Conservation (phyloP, 1,140 invertebrate genomes). For the Pseudomyrmex sp. region DNA sequence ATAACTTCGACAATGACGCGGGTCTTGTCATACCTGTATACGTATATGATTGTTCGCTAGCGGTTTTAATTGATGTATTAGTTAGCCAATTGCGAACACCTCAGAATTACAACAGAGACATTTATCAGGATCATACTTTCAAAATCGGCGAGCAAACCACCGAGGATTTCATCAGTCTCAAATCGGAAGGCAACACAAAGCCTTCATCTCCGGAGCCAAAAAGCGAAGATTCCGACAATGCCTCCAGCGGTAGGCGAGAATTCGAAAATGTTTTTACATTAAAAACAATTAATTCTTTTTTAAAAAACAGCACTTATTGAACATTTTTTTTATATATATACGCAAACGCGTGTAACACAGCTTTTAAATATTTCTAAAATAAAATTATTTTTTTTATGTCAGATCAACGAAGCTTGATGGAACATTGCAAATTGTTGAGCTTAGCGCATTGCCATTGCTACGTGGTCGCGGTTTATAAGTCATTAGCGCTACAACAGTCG, state of each 20-base stretch:
- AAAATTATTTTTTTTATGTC: constrained; percentile 59
- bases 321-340: no score
- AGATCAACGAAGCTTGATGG: constrained; percentile 86
- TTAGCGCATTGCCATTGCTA: constrained; percentile 89
- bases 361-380: constrained; percentile 22
- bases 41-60: constrained; percentile 89
- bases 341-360: background rate
- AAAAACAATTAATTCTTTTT: background rate
- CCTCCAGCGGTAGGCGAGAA: constrained; percentile 75
- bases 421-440: constrained; percentile 87
- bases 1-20: constrained; percentile 72
- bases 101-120: constrained; percentile 80
- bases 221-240: constrained; percentile 84
- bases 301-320: background rate
- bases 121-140: constrained; percentile 86
- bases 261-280: background rate
- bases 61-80: constrained; percentile 86
- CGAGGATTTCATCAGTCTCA: constrained; percentile 82
- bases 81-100: constrained; percentile 85
- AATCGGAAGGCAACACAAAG: constrained; percentile 80
- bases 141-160: constrained; percentile 78
- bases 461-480: constrained; percentile 88
- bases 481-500: constrained; percentile 87
- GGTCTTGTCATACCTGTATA: constrained; percentile 88
- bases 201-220: constrained; percentile 82